Percentiles rank a stretch among this genome's conserved stretches.
phyloP scores from a whole-genome alignment of 1,140 invertebrate species.

The Drosophila pectinifera region DNA sequence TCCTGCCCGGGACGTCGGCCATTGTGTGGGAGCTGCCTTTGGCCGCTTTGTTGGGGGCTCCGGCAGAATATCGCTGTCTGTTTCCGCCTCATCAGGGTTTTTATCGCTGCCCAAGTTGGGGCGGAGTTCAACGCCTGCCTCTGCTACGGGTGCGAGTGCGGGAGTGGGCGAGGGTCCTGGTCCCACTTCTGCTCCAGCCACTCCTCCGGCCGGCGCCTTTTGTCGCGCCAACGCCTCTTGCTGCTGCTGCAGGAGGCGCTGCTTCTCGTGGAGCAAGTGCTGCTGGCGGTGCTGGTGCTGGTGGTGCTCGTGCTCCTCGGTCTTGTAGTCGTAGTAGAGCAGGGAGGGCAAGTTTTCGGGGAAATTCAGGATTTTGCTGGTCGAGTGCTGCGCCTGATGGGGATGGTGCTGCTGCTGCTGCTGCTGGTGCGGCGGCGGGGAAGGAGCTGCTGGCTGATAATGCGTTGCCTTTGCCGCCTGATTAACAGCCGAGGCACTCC shows the following conservation, averaged over 20 bases:
- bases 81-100: slow-evolving; percentile 80
- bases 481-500: slow-evolving; percentile 59
- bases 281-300: slow-evolving; percentile 83
- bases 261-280: slow-evolving; percentile 79
- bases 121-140: slow-evolving; percentile 48
- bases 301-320: slow-evolving; percentile 82
- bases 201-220: slow-evolving; percentile 39
- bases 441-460: slow-evolving; percentile 60
- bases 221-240: slow-evolving; percentile 54
- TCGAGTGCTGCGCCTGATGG: slow-evolving; percentile 51
- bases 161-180: no score
- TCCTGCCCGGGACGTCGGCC: slow-evolving; percentile 40
- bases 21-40: slow-evolving; percentile 39
- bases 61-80: slow-evolving; percentile 84
- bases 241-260: slow-evolving; percentile 56
- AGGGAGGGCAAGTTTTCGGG: slow-evolving; percentile 81
- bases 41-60: slow-evolving; percentile 82
- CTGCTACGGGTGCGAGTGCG: slow-evolving; percentile 20
- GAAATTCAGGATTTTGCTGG: slow-evolving; percentile 80
- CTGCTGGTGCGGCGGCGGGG: slow-evolving; percentile 17
- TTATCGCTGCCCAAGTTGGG: slow-evolving; percentile 66
- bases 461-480: slow-evolving; percentile 68
- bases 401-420: slow-evolving; percentile 28
- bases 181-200: slow-evolving; percentile 15
- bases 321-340: slow-evolving; percentile 83